Evolutionary conservation across 2,797 vertebrate species (phyloP), one percentile per base, ranked within the genome.

Genomic region (Amblyraja radiata): DNA sequence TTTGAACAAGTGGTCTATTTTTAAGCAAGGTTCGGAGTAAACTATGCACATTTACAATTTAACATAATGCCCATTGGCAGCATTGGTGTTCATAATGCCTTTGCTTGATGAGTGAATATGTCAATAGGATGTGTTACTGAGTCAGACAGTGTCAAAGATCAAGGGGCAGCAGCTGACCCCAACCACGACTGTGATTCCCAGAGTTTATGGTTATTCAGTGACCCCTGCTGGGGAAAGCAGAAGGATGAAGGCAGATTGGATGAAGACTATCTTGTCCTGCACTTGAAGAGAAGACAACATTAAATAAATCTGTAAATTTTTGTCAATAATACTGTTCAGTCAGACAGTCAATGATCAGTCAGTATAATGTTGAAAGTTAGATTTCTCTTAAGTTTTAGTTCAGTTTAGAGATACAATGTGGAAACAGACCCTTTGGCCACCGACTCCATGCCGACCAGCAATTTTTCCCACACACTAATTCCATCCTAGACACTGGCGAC

Each of bases 221-320:
- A 86, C 58, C 81, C 81, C 81, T 84, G 81, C 81, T 86, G 58
- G 83, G 58, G 83, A 86, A 86, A 86, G 83, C 28, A 63, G 6
- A 28, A 63, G 83, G 58, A 86, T 58, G 10, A 84, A 28, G 23
- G 13, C 54, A 84, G 25, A 25, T 84, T 84, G 81, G 54, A 63
- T 63, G 25, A 84, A 28, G 10, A 58, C 58, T 28, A 54, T 79
- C 78, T 23, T 21, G 23, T 25, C 23, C 7, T 5, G 11, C 81
- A 84, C 3, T 4, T n/a, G 23, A 28, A 58, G 10, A 46, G 54
- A 28, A 25, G 9, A 58, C 23, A 61, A 84, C 23, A 11, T 21
- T 58, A 23, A 73, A 73, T 21, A 73, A 73, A 21, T 18, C 11
- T 58, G 11, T 58, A 11, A 9, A 11, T 84, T 28, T 84, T 28